Evolutionary conservation across 2,797 vertebrate species (phyloP).

Genomic region (Sebastes diaconus): DNA sequence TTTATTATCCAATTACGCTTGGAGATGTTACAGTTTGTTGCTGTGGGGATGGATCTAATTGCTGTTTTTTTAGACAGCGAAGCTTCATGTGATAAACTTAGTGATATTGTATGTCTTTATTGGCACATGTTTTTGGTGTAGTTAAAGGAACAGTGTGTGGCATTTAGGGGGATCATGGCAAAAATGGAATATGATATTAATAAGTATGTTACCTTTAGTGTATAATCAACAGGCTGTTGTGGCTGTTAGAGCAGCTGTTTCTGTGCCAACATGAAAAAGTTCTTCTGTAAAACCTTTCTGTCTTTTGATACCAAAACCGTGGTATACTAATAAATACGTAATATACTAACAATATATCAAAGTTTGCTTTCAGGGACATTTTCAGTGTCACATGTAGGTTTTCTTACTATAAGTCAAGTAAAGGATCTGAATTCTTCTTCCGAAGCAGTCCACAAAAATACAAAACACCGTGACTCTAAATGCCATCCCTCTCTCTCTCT

Average conservation of each 20-base stretch:
- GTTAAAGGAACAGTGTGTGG: too few species aligned
- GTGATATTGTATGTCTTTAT: background rate
- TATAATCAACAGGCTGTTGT: too few species aligned
- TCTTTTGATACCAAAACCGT: accelerated
- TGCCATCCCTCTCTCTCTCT: background rate
- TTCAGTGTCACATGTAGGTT: background rate
- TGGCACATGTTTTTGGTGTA: background rate
- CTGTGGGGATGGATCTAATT: background rate
- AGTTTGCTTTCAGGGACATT: too few species aligned
- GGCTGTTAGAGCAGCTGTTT: too few species aligned
- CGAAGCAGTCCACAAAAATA: background rate
- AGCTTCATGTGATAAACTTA: background rate
- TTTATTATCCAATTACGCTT: too few species aligned
- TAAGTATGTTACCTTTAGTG: too few species aligned
- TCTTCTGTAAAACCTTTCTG: too few species aligned
- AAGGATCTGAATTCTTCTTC: background rate
- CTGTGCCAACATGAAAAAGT: too few species aligned
- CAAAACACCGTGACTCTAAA: background rate
- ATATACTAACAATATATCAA: background rate
- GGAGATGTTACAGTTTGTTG: background rate
- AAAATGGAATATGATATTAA: too few species aligned
- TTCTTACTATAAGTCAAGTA: background rate
- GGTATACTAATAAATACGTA: too few species aligned
- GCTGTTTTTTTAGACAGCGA: background rate
- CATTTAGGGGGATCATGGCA: too few species aligned